These are phyloP conservation scores for Kryphioiulus occultus DNA, from an alignment of 2,888 invertebrate genomes.

Conservation along the genomic window DNA sequence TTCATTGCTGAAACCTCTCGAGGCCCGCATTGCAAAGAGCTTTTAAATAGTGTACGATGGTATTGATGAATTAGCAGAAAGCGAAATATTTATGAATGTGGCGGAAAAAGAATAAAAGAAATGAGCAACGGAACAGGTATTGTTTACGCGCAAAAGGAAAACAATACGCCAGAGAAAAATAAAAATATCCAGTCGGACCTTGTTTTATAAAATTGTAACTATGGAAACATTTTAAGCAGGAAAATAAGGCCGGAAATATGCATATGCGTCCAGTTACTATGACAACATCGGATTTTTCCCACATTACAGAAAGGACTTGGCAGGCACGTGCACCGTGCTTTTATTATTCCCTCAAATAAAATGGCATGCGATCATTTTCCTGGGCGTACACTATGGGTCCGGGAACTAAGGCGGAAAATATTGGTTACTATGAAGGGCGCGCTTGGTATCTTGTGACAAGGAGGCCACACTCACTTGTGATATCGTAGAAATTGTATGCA, in stretches of 20 bases:
- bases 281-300: slow-evolving; percentile 44
- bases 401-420: not conserved
- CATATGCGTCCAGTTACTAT: slow-evolving; percentile 7
- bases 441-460: not conserved
- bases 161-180: slow-evolving; percentile 13
- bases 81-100: slow-evolving; percentile 30
- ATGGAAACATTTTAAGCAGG: slow-evolving; percentile 44
- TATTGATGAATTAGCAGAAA: slow-evolving; percentile 19
- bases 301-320: slow-evolving; percentile 18
- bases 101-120: not conserved
- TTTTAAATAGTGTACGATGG: not conserved
- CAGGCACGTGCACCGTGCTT: not conserved
- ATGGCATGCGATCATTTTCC: not conserved
- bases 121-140: not conserved
- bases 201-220: slow-evolving; percentile 31
- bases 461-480: not conserved
- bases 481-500: too few relatives aligned
- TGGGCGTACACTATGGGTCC: not conserved
- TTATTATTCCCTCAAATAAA: slow-evolving; percentile 14
- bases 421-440: not conserved
- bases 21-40: not conserved
- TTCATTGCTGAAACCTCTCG: not conserved
- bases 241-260: slow-evolving; percentile 37
- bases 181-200: slow-evolving; percentile 39
- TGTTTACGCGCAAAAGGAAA: not conserved